phyloP scores from a whole-genome alignment of 2,888 invertebrate genomes.

The Encarsia formosa region DNA sequence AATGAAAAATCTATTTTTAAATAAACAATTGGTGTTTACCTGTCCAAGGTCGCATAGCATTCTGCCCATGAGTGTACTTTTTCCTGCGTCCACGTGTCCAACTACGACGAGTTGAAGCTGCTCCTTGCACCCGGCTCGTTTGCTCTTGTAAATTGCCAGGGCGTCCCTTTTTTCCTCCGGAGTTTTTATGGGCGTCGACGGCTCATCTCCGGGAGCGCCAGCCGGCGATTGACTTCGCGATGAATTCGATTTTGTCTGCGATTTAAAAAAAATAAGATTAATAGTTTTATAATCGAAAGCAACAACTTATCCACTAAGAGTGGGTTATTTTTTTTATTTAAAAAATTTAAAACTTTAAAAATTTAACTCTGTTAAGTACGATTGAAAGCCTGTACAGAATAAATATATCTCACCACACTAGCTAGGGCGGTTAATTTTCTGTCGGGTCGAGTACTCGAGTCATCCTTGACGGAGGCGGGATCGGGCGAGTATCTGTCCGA shows the following conservation, averaged over 20 bases:
- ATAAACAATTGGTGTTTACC: too few relatives aligned
- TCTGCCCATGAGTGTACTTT: conserved; percentile 96
- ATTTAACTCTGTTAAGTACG: too few relatives aligned
- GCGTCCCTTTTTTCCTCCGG: conserved; percentile 61
- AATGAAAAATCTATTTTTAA: too few relatives aligned
- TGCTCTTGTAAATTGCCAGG: conserved; percentile 63
- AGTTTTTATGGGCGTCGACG: conserved; percentile 44
- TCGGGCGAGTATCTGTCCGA: conserved; percentile 41
- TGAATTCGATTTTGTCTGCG: conserved; percentile 39
- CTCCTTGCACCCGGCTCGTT: conserved; percentile 76
- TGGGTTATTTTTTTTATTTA: too few relatives aligned
- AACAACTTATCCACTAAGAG: too few relatives aligned
- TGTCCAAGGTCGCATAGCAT: conserved; percentile 82
- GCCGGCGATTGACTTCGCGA: conserved; percentile 66
- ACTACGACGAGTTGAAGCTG: conserved; percentile 88
- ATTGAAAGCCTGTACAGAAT: too few relatives aligned
- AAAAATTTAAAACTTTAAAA: too few relatives aligned
- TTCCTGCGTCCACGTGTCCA: conserved; percentile 97
- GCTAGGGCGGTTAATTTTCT: conserved; percentile 28
- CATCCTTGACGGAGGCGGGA: conserved; percentile 40
- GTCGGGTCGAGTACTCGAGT: conserved; percentile 34
- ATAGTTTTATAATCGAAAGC: too few relatives aligned
- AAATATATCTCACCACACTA: conserved; percentile 7
- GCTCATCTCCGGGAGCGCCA: conserved; percentile 58
- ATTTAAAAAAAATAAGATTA: conserved; percentile 14